Evolutionary conservation across 2,888 invertebrate species (phyloP), one percentile per base, ranked within the genome.

Genomic region (Steinernema hermaphroditum): DNA sequence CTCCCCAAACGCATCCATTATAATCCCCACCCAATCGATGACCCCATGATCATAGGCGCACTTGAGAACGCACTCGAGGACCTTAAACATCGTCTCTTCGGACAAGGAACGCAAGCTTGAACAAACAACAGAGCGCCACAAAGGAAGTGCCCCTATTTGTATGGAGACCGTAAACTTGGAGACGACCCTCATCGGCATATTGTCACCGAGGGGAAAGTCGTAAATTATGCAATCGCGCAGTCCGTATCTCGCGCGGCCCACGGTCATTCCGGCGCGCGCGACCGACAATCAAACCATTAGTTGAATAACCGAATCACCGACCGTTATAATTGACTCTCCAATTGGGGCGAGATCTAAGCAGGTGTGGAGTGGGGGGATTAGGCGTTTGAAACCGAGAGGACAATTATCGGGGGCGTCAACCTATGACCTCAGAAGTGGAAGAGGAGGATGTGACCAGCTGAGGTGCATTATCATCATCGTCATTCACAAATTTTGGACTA

Each of bases 261-360:
- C 24, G 62, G 62, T 62, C 62, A 62, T 62, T 62, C 62, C 62
- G 62, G 62, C 62, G 62, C n/a, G n/a, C 62, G 62, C 62, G 32
- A 62, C 62, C 62, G 62, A 62, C 62, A 62, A 62, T 62, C 62
- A 62, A 62, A 62, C 62, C 62, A 62, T 62, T 62, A 62, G 62
- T 62, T 62, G 62, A 62, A 62, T 62, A 62, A 62, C 62, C 62
- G 62, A 62, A 62, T 62, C 62, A 62, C 62, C 62, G 62, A 62
- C 62, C 62, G 62, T 62, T 62, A 62, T 62, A 62, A 62, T 62
- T 62, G 62, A 62, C 62, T 62, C 62, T 34, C 50, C 50, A 50
- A 50, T 50, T 50, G 19, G 34, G 1, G 29, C 62, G 27, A 34
- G 16, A 16, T 29, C 29, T 62, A 62, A 62, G 62, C 62, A 62